These are phyloP conservation scores for Polyergus mexicanus DNA, from an alignment of 1,140 invertebrate species.

Conservation along the genomic window DNA sequence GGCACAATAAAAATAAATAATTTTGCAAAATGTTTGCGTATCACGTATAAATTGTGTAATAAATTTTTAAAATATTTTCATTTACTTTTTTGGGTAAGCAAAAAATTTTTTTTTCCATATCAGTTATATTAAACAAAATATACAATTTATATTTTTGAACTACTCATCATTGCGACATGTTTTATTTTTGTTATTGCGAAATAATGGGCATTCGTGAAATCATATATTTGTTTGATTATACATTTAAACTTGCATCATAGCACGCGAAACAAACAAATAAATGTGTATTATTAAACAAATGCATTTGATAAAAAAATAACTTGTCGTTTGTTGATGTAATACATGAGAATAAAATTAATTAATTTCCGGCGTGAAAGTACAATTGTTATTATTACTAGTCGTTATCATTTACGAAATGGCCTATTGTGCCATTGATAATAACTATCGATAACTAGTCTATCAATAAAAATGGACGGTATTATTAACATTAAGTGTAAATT, in stretches of 20 bases:
- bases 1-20: not conserved
- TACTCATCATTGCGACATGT: not conserved
- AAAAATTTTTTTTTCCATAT: not conserved
- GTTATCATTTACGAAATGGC: constrained; percentile 35
- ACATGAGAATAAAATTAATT: constrained; percentile 25
- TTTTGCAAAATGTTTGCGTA: not conserved
- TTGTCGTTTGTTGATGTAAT: not conserved
- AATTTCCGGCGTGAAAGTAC: constrained; percentile 24
- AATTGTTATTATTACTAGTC: constrained; percentile 13
- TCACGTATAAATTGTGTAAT: not conserved
- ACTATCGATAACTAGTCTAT: constrained; percentile 6
- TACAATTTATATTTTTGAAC: not conserved
- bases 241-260: not conserved
- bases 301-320: not conserved
- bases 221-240: constrained; percentile 10
- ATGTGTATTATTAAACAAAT: constrained; percentile 23
- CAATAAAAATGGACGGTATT: constrained; percentile 15
- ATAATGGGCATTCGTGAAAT: not conserved
- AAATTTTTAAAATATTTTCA: constrained; percentile 1
- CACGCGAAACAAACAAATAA: constrained; percentile 1
- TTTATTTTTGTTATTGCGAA: not conserved
- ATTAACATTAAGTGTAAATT: constrained; percentile 8
- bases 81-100: not conserved
- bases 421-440: constrained; percentile 10
- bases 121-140: constrained; percentile 19